phyloP scores from a whole-genome alignment of 2,797 vertebrate species.

The Microchirus variegatus region DNA sequence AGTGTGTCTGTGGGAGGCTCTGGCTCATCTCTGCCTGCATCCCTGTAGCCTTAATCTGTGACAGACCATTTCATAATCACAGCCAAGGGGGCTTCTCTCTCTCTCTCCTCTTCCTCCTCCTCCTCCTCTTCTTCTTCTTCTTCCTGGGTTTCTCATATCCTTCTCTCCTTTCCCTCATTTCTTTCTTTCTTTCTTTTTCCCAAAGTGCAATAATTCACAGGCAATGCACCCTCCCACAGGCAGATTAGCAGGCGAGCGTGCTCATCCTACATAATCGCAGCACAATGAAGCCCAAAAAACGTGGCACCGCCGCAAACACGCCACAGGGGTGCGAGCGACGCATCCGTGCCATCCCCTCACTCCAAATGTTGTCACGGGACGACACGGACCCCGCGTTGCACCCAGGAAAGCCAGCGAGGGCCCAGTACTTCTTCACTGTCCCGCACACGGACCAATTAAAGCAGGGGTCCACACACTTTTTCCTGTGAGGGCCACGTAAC shows the following conservation, averaged over 20 bases:
- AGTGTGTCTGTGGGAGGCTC: slow-evolving; percentile 85
- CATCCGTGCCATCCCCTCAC: slow-evolving; percentile 51
- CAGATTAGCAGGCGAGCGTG: slow-evolving; percentile 83
- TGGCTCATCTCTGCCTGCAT: slow-evolving; percentile 83
- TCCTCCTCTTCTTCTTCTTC: slow-evolving; percentile 44
- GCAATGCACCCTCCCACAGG: slow-evolving; percentile 85
- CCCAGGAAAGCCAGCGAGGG: slow-evolving; percentile 21
- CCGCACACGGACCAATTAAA: too few relatives aligned
- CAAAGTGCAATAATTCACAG: slow-evolving; percentile 83
- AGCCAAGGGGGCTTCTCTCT: slow-evolving; percentile 82
- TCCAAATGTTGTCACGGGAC: slow-evolving; percentile 61
- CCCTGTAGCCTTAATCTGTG: slow-evolving; percentile 88
- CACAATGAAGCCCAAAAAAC: slow-evolving; percentile 80
- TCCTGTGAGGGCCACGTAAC: too few relatives aligned
- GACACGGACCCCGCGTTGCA: slow-evolving; percentile 64
- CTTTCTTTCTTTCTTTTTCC: slow-evolving; percentile 55
- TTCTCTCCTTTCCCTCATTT: slow-evolving; percentile 3
- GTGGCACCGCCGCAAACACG: slow-evolving; percentile 67
- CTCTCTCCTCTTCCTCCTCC: slow-evolving; percentile 43
- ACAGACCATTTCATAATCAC: slow-evolving; percentile 90
- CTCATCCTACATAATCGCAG: slow-evolving; percentile 84
- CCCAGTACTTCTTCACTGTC: background rate
- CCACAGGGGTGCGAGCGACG: slow-evolving; percentile 76
- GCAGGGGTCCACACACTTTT: too few relatives aligned
- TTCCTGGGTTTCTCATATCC: slow-evolving; percentile 52